Evolutionary conservation across 2,113 vertebrate genomes (phyloP), one percentile per base, ranked within the genome.

Genomic region (Pterocles gutturalis): DNA sequence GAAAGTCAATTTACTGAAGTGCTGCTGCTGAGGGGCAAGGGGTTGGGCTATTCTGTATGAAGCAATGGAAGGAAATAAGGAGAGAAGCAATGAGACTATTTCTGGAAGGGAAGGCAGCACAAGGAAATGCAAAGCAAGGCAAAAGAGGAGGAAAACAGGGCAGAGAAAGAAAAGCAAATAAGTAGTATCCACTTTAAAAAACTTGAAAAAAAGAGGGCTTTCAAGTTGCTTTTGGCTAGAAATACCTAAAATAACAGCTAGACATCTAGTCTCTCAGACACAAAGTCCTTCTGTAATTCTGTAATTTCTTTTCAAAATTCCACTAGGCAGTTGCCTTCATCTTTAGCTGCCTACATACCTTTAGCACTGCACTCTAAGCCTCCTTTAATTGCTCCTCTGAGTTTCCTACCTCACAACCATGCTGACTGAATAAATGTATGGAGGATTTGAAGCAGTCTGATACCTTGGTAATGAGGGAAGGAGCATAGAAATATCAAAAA

Each of bases 391-490:
- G 86, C 76, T 96, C 43, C 36, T 73, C 76, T 58, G 76, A 80
- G 86, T 84, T 84, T 87, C 46, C 73, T 64, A 38, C 43, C 17
- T 62, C 64, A 67, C 60, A 83, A 34, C 16, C 72, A 31, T 43
- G 43, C 69, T 81, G 83, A 73, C 34, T 41, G 60, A 85, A 96
- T 48, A 80, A 83, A 93, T 41, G 67, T 51, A 53, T 67, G 49
- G 58, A 83, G 60, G 79, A 93, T 96, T 89, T 90, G 79, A 96
- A 95, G 18, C 92, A 90, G 79, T 89, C 57, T 96, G 90, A 89
- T 90, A 71, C 38, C 55, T 41, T 53, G 72, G 34, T 95, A 96
- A 95, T 92, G 88, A 96, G 93, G 76, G 69, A 93, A 95, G 55
- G 3, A 90, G 26, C 38, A 33, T 4, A 92, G 67, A 78, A 81